A percentile compares a stretch with the other conserved stretches of the same genome.
Conservation (phyloP, 2,113 vertebrate species). For the Crotophaga sulcirostris region DNA sequence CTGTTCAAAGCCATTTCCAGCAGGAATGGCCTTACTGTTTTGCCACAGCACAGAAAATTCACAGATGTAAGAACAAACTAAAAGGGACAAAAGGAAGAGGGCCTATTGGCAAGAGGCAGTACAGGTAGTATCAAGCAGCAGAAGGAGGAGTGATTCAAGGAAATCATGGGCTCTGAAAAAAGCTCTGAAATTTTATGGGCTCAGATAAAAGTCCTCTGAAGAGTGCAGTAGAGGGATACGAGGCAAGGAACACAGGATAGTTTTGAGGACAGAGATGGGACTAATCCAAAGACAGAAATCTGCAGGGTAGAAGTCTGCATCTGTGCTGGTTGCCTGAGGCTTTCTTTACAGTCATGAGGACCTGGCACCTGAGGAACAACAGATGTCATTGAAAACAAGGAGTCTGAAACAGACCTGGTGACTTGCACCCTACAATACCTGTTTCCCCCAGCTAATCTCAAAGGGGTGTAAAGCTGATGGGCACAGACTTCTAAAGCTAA, state of each 20-base stretch:
- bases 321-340: not conserved
- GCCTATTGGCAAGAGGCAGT: not conserved
- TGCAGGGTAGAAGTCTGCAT: not conserved
- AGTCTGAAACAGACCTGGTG: not conserved
- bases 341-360: not conserved
- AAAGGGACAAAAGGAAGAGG: not conserved
- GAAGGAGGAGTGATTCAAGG: not conserved
- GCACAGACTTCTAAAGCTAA: not conserved
- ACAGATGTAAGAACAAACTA: not conserved
- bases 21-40: not conserved
- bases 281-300: not conserved
- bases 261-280: not conserved
- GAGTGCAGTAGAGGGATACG: not conserved
- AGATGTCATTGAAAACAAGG: not conserved
- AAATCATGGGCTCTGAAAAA: not conserved
- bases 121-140: not conserved
- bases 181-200: too few species aligned
- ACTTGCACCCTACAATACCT: not conserved
- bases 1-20: not conserved
- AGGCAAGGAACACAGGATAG: not conserved
- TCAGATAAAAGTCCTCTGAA: not conserved
- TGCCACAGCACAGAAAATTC: not conserved
- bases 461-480: not conserved
- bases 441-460: not conserved
- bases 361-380: not conserved